phyloP scores from a whole-genome alignment of 2,888 invertebrate genomes.

The Alloplasta piceator region DNA sequence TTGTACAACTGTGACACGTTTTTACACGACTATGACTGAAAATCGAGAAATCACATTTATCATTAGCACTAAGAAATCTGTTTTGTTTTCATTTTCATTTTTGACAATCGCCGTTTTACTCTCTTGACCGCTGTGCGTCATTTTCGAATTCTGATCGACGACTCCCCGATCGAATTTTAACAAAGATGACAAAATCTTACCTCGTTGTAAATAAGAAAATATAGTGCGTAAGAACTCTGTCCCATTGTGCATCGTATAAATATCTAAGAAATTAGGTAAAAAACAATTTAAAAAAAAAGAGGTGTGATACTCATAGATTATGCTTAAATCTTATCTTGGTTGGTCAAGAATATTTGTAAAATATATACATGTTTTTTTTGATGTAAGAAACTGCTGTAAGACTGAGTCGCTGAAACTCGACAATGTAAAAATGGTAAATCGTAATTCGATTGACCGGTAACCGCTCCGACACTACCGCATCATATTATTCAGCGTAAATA shows the following conservation, averaged over 20 bases:
- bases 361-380: slow-evolving; percentile 40
- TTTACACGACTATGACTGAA: slow-evolving; percentile 16
- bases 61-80: not conserved
- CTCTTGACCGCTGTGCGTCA: not conserved
- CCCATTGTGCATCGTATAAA: not conserved
- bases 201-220: slow-evolving; percentile 5
- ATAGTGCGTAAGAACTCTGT: not conserved
- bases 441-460: not conserved
- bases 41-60: not conserved
- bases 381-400: slow-evolving; percentile 28
- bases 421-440: not conserved
- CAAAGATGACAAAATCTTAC: not conserved
- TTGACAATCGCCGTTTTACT: not conserved
- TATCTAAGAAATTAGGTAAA: not conserved
- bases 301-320: slow-evolving; percentile 46
- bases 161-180: not conserved
- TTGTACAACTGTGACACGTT: not conserved
- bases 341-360: slow-evolving; percentile 13
- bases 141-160: not conserved
- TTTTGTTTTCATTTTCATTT: not conserved
- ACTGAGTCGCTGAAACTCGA: slow-evolving; percentile 47
- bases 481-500: slow-evolving; percentile 6
- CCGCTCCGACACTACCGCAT: not conserved
- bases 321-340: not conserved
- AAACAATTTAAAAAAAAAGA: slow-evolving; percentile 5